Conservation (phyloP, 2,113 vertebrate genomes). For the Trachemys scripta region DNA sequence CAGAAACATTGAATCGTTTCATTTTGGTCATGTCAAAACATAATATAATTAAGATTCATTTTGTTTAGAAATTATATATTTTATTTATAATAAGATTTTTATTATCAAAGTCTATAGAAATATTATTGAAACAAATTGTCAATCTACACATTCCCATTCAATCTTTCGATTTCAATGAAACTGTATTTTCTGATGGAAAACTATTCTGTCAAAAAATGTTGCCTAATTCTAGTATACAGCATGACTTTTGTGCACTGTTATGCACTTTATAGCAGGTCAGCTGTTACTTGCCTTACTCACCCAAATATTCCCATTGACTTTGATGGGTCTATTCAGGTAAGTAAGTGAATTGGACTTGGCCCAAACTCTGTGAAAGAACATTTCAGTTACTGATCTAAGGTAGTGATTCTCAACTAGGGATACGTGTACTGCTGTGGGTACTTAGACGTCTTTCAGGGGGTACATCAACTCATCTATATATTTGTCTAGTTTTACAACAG, state of each 20-base stretch:
- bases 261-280: not conserved
- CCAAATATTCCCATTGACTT: not conserved
- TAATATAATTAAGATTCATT: not conserved
- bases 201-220: not conserved
- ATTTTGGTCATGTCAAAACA: not conserved
- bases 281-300: not conserved
- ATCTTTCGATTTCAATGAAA: not conserved
- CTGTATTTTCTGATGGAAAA: not conserved
- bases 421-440: too few species aligned
- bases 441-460: too few species aligned
- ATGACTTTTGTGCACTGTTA: not conserved
- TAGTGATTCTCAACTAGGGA: too few species aligned
- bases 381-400: not conserved
- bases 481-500: too few species aligned
- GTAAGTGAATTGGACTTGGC: not conserved
- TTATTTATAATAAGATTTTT: not conserved
- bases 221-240: not conserved
- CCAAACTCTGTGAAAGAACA: not conserved
- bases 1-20: not conserved
- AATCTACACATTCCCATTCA: not conserved
- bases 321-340: not conserved
- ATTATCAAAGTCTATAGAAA: not conserved
- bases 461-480: too few species aligned
- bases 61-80: not conserved
- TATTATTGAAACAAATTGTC: not conserved